Percentiles rank a stretch among this genome's conserved stretches.
phyloP scores from a whole-genome alignment of 53 echinoderm and acorn worm genomes.

The Henricia sp. region DNA sequence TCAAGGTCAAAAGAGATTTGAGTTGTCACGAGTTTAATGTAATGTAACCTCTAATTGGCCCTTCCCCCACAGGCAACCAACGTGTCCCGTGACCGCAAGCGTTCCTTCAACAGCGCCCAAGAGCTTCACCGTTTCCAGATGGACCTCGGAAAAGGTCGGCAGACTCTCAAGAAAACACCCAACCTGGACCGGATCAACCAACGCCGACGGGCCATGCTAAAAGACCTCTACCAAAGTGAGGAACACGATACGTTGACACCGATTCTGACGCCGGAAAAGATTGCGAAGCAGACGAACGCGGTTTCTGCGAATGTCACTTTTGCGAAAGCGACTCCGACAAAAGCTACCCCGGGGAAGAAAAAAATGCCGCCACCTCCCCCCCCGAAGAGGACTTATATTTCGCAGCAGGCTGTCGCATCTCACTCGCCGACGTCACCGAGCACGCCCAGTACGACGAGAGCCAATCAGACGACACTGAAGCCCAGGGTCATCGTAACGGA shows the following conservation, averaged over 20 bases:
- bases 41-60: background rate
- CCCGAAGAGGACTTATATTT: conserved; percentile 78
- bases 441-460: background rate
- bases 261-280: conserved; percentile 91
- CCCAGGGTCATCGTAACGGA: conserved; percentile 40
- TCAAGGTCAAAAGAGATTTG: no score
- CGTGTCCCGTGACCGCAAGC: conserved; percentile 61
- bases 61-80: conserved; percentile 49
- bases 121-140: conserved; percentile 82
- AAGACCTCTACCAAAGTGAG: conserved; percentile 81
- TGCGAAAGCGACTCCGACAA: conserved; percentile 60
- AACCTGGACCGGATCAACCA: conserved; percentile 58
- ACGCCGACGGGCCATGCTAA: conserved; percentile 57
- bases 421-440: conserved; percentile 44
- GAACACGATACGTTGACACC: conserved; percentile 86
- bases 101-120: conserved; percentile 62
- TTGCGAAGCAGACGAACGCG: conserved; percentile 68
- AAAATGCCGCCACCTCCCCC: conserved; percentile 88
- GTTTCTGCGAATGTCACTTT: no score
- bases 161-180: conserved; percentile 72
- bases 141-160: conserved; percentile 54
- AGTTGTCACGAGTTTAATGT: no score
- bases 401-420: conserved; percentile 62
- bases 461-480: background rate
- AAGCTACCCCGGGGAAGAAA: conserved; percentile 58